Conservation (phyloP, 2,888 invertebrate species). For the Myopa testacea region DNA sequence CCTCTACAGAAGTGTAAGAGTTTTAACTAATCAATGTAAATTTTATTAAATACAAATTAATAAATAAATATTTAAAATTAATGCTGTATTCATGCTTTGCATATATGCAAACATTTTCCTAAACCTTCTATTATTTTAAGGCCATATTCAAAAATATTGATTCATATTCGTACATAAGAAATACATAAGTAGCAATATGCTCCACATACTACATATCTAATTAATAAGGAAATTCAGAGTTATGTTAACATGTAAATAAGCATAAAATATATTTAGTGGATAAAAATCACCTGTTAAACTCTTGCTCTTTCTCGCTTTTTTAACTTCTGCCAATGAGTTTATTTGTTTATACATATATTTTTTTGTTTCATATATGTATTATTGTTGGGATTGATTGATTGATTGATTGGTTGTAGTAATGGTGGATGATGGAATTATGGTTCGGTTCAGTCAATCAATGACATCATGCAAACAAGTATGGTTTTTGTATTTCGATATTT, state of each 20-base stretch:
- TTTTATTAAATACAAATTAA: too few relatives aligned
- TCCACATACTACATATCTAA: too few relatives aligned
- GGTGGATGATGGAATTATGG: slow-evolving; percentile 33
- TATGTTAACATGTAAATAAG: slow-evolving; percentile 25
- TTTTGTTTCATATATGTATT: slow-evolving; percentile 40
- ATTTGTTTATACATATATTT: slow-evolving; percentile 15
- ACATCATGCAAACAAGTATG: slow-evolving; percentile 63
- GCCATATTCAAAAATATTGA: too few relatives aligned
- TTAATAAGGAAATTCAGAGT: background rate
- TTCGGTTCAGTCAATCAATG: slow-evolving; percentile 58
- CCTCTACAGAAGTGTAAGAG: too few relatives aligned
- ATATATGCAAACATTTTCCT: too few relatives aligned
- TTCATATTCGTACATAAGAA: too few relatives aligned
- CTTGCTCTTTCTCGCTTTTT: slow-evolving; percentile 95
- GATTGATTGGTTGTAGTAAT: slow-evolving; percentile 41
- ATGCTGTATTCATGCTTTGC: too few relatives aligned
- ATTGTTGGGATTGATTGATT: slow-evolving; percentile 42
- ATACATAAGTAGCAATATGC: too few relatives aligned
- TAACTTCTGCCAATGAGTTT: slow-evolving; percentile 80
- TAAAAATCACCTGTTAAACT: slow-evolving; percentile 83
- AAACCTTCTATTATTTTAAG: too few relatives aligned
- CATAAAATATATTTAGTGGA: slow-evolving; percentile 43
- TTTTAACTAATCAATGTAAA: too few relatives aligned
- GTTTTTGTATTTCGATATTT: slow-evolving; percentile 39
- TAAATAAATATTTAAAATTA: too few relatives aligned